Percentiles rank a stretch among this genome's conserved stretches.
phyloP scores from a whole-genome alignment of 2,797 vertebrate genomes.

The Hirundo rustica region DNA sequence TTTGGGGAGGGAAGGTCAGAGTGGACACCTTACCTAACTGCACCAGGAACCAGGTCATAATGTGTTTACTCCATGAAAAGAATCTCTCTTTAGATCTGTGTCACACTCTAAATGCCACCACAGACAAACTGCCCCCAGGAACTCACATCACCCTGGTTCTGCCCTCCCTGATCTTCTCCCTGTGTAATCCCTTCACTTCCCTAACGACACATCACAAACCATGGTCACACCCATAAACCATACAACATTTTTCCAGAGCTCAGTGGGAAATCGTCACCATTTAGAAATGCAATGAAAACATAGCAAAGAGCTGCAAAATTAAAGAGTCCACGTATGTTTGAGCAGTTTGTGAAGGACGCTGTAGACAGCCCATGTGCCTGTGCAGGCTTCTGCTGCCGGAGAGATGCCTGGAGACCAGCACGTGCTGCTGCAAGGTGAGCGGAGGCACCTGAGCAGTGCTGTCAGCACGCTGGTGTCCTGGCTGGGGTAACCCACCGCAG shows the following conservation, averaged over 20 bases:
- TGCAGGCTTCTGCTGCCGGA: accelerated
- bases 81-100: background rate
- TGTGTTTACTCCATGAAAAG: background rate
- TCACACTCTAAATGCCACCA: background rate
- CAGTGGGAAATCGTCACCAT: background rate
- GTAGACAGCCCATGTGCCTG: accelerated
- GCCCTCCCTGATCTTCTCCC: background rate
- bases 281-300: background rate
- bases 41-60: background rate
- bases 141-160: background rate
- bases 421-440: background rate
- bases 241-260: background rate
- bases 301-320: background rate
- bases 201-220: background rate
- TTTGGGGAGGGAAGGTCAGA: background rate
- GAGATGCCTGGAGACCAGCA: background rate
- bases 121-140: background rate
- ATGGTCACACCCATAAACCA: background rate
- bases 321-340: background rate
- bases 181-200: background rate
- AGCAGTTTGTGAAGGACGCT: background rate
- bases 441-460: background rate
- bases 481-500: background rate
- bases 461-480: accelerated
- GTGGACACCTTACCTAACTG: background rate